Base-by-base conservation (phyloP, 2,113 vertebrate genomes). In the Tylochromis polylepis region DNA sequence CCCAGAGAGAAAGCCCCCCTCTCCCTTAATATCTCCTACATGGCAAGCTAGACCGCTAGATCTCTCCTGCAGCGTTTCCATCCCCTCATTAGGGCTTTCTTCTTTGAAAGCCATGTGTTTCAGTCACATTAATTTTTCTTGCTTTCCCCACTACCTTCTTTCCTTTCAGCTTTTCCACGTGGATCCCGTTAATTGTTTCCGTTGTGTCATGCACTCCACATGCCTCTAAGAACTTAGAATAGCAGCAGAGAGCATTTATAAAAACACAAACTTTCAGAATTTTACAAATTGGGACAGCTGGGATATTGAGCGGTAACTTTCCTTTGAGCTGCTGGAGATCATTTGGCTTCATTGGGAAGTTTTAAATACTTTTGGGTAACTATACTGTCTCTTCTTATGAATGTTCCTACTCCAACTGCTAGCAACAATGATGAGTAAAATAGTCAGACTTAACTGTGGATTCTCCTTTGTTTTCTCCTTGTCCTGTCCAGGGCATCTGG, bases 401-500 rank as follows among this genome's bases (percentile, higher is more conserved):
- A 9, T 51, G 22, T 24, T 65, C 15, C 24, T 43, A 16, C 49
- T 56, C 11, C 46, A 55, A 43, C 46, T 55, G 12, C 9, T 59
- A 56, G 38, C 78, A 24, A 29, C 6, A 34, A 6, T 43, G 31
- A 29, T 41, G 12, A 62, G 27, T 62, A 70, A 24, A 85, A 55
- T 53, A 14, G 12, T 82, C 31, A 22, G 11, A 62, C 14, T 29
- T 10, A 57, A 38, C 24, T 65, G 4, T 8, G 65, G 8, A 43
- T 81, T 78, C 24, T 67, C 6, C 24, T 53, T 14, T 34, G 24
- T 38, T 46, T 38, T 29, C 38, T 82, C 16, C 38, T 56, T 12
- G 3, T 15, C 16, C 6, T 53, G 51, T 94, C 18, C 93, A 99
- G 99, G 99, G 99, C 95, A 99, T 99, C 97, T 99, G 99, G 98